These are phyloP conservation scores for Nudaria mundana DNA, from an alignment of 2,888 invertebrate species.

Conservation along the genomic window DNA sequence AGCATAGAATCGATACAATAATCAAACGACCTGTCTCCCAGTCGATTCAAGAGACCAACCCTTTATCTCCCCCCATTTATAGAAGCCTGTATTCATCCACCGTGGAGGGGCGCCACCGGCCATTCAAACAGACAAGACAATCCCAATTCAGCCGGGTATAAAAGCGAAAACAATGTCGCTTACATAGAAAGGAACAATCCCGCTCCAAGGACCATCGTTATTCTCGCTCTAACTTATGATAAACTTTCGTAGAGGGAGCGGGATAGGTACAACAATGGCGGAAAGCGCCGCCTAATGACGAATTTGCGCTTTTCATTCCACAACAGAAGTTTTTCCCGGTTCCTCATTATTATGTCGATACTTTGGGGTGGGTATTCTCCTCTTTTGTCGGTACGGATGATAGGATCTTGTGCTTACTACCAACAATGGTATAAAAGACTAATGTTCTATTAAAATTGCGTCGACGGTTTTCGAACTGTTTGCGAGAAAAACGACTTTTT, in stretches of 20 bases:
- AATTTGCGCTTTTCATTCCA: conserved; percentile 82
- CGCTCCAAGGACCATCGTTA: conserved; percentile 70
- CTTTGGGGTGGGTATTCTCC: conserved; percentile 67
- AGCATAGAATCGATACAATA: conserved; percentile 78
- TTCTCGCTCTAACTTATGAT: conserved; percentile 52
- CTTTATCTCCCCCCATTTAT: conserved; percentile 78
- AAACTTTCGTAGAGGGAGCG: conserved; percentile 36
- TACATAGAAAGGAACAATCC: conserved; percentile 81
- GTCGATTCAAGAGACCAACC: conserved; percentile 79
- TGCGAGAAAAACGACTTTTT: conserved; percentile 31
- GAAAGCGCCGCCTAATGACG: conserved; percentile 81
- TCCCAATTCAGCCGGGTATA: conserved; percentile 78
- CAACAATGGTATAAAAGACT: conserved; percentile 52
- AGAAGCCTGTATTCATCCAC: conserved; percentile 74
- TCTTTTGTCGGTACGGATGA: conserved; percentile 64
- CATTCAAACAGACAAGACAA: conserved; percentile 80
- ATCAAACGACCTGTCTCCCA: conserved; percentile 79
- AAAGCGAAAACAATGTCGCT: conserved; percentile 81
- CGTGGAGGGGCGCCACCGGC: conserved; percentile 78
- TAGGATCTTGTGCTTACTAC: conserved; percentile 67
- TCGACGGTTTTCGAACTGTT: conserved; percentile 26
- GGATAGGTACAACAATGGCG: conserved; percentile 71
- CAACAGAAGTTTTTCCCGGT: conserved; percentile 81
- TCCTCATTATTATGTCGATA: conserved; percentile 78
- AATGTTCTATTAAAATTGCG: conserved; percentile 40